A percentile compares a stretch with the other conserved stretches of the same genome.
phyloP scores from a whole-genome alignment of 1,140 invertebrate genomes.

The Calycopis cecrops region DNA sequence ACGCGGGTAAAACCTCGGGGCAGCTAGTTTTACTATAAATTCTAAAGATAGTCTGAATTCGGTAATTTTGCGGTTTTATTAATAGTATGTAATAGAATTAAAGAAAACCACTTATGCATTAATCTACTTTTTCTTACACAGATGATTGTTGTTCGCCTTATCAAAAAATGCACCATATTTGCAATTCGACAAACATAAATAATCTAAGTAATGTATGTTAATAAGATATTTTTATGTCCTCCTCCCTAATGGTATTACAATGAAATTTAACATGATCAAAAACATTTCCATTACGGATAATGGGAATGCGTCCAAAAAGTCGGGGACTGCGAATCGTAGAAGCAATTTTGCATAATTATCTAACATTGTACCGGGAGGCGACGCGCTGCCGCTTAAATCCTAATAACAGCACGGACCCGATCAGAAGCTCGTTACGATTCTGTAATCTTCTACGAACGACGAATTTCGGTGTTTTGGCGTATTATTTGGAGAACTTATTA shows the following conservation, averaged over 20 bases:
- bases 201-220: constrained; percentile 18
- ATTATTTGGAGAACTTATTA: no score
- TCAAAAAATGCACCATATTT: no score
- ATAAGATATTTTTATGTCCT: constrained; percentile 34
- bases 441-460: constrained; percentile 58
- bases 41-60: no score
- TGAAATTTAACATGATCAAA: constrained; percentile 69
- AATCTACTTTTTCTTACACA: no score
- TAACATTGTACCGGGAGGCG: constrained; percentile 54
- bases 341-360: constrained; percentile 74
- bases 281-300: constrained; percentile 67
- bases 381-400: constrained; percentile 64
- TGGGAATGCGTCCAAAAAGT: constrained; percentile 68
- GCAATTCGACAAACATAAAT: constrained; percentile 18
- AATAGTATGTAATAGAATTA: no score
- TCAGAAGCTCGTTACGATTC: constrained; percentile 68
- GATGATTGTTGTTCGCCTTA: no score
- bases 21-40: no score
- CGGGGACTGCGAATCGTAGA: constrained; percentile 63
- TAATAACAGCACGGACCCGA: constrained; percentile 64
- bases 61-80: no score
- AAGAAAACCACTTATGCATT: no score
- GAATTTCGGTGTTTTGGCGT: constrained; percentile 21
- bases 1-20: no score
- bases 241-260: constrained; percentile 61